Percentiles rank a stretch among this genome's conserved stretches.
Conservation (phyloP, 2,113 vertebrate genomes). For the Corythaeola cristata region DNA sequence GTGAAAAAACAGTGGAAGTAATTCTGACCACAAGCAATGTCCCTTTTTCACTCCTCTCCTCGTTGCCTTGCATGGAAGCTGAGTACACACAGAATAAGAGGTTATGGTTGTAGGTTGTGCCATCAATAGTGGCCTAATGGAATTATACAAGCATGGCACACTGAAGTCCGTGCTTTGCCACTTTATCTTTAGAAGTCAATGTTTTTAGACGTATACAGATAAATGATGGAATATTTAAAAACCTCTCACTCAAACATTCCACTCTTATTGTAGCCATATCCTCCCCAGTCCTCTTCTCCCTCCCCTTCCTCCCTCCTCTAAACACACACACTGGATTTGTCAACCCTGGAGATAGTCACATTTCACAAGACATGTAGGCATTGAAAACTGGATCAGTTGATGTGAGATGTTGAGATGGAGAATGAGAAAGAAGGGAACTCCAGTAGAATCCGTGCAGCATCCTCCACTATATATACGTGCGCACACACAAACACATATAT, state of each 20-base stretch:
- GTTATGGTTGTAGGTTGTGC: background rate
- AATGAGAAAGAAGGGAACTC: background rate
- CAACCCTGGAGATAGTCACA: background rate
- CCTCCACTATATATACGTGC: background rate
- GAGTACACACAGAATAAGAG: background rate
- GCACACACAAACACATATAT: background rate
- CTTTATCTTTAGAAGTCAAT: background rate
- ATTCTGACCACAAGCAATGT: background rate
- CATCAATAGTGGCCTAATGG: background rate
- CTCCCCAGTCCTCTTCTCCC: background rate
- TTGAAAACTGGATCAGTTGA: background rate
- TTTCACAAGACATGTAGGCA: background rate
- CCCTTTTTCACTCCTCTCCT: background rate
- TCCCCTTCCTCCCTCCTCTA: background rate
- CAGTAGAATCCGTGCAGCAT: background rate
- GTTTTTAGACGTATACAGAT: background rate
- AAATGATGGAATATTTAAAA: background rate
- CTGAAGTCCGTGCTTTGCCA: background rate
- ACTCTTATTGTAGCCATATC: background rate
- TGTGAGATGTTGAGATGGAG: background rate
- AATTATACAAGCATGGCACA: background rate
- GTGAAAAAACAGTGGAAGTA: constrained; percentile 6
- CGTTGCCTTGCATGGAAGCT: background rate
- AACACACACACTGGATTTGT: background rate
- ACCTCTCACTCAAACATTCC: background rate